A percentile compares a stretch with the other conserved stretches of the same genome.
Conservation (phyloP, 2,797 vertebrate species). For the Acipenser oxyrinchus region DNA sequence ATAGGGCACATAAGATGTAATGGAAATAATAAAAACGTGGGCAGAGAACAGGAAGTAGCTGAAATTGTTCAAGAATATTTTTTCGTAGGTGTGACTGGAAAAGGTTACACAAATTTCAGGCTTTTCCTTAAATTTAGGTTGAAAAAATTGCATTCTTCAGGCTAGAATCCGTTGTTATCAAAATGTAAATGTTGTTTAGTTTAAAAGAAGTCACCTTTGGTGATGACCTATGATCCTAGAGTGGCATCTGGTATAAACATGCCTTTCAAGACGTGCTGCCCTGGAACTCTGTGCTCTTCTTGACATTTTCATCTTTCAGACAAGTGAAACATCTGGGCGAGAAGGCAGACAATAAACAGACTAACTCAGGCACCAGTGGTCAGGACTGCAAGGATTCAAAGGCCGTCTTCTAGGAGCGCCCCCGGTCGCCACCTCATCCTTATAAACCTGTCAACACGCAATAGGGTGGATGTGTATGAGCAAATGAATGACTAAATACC, state of each 20-base stretch:
- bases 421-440: conserved; percentile 81
- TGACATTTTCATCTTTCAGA: conserved; percentile 85
- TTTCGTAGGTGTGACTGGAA: conserved; percentile 52
- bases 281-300: conserved; percentile 57
- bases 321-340: conserved; percentile 84
- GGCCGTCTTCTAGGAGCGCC: conserved; percentile 84
- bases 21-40: conserved; percentile 30
- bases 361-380: conserved; percentile 94
- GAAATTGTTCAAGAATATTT: conserved; percentile 46
- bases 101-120: conserved; percentile 26
- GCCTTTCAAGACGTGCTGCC: conserved; percentile 64
- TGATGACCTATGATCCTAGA: conserved; percentile 58
- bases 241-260: conserved; percentile 75
- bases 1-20: conserved; percentile 21
- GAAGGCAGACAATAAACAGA: conserved; percentile 94
- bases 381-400: conserved; percentile 99
- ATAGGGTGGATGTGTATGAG: conserved; percentile 93
- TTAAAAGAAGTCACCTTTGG: conserved; percentile 59
- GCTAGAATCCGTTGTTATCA: conserved; percentile 40
- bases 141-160: too few relatives aligned
- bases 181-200: conserved; percentile 65
- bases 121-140: conserved; percentile 26
- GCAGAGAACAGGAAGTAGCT: conserved; percentile 42
- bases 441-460: conserved; percentile 94
- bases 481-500: conserved; percentile 78